These are phyloP conservation scores for Drosophila varians DNA, from an alignment of 1,140 invertebrate species.

Conservation along the genomic window DNA sequence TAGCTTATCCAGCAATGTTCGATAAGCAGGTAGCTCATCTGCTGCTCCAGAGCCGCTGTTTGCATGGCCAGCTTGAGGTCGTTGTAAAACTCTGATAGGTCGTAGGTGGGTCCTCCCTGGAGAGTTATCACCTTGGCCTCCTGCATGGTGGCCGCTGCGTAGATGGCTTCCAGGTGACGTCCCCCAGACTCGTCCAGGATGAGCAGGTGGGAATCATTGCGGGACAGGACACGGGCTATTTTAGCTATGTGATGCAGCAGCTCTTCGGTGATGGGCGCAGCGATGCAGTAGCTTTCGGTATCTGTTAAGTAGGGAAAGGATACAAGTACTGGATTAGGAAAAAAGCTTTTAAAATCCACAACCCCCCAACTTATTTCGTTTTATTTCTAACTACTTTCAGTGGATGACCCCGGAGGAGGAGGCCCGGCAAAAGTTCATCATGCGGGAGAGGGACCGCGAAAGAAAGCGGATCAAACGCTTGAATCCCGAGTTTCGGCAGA, in stretches of 20 bases:
- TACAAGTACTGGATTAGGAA: too few species aligned
- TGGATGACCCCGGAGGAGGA: constrained; percentile 80
- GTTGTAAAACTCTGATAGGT: constrained; percentile 82
- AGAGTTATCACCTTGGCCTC: constrained; percentile 87
- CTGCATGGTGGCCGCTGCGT: constrained; percentile 89
- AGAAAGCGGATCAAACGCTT: constrained; percentile 73
- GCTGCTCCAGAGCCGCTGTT: constrained; percentile 91
- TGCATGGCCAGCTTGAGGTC: constrained; percentile 89
- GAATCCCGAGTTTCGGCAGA: constrained; percentile 77
- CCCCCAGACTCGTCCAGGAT: constrained; percentile 91
- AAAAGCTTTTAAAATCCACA: too few species aligned
- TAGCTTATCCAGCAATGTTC: constrained; percentile 87
- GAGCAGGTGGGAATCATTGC: constrained; percentile 88
- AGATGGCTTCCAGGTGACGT: constrained; percentile 90
- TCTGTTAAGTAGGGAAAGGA: constrained; percentile 32
- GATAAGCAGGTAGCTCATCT: constrained; percentile 90
- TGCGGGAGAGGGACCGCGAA: constrained; percentile 74
- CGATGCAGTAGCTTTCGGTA: constrained; percentile 78
- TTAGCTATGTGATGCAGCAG: constrained; percentile 87
- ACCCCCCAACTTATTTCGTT: not conserved
- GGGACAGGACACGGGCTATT: constrained; percentile 87
- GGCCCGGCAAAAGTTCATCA: constrained; percentile 77
- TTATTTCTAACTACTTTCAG: constrained; percentile 69
- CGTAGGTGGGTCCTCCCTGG: constrained; percentile 66
- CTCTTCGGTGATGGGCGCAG: constrained; percentile 87